A percentile compares a stretch with the other conserved stretches of the same genome.
phyloP scores from a whole-genome alignment of 2,888 invertebrate species.

The Aphodius granarius region DNA sequence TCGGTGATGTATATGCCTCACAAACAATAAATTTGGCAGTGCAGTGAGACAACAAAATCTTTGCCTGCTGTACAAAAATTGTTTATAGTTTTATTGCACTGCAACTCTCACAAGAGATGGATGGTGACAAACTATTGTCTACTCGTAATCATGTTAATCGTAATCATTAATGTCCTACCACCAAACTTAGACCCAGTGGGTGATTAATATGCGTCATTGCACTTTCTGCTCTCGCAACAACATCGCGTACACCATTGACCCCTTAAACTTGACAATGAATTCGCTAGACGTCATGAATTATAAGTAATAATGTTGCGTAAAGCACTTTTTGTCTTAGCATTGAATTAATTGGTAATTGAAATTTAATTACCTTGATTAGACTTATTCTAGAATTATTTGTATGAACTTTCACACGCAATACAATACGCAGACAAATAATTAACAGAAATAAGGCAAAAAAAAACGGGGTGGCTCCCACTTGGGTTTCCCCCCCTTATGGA shows the following conservation, averaged over 20 bases:
- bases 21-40: too few species aligned
- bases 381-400: too few species aligned
- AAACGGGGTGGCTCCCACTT: too few species aligned
- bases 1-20: too few species aligned
- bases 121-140: neutral
- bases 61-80: neutral
- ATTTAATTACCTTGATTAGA: neutral
- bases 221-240: neutral
- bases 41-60: too few species aligned
- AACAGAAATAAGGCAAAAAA: too few species aligned
- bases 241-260: constrained; percentile 33
- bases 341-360: constrained; percentile 1
- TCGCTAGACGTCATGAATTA: constrained; percentile 22
- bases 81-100: neutral
- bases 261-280: constrained; percentile 38
- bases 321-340: neutral
- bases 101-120: neutral
- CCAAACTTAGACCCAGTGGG: neutral
- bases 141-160: neutral
- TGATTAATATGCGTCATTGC: neutral
- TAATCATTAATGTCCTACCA: neutral
- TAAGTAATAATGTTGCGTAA: constrained; percentile 11
- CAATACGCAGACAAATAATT: too few species aligned
- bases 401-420: too few species aligned
- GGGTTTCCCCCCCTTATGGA: too few species aligned